Conservation (phyloP, 2,797 vertebrate genomes). For the Tenualosa ilisha region DNA sequence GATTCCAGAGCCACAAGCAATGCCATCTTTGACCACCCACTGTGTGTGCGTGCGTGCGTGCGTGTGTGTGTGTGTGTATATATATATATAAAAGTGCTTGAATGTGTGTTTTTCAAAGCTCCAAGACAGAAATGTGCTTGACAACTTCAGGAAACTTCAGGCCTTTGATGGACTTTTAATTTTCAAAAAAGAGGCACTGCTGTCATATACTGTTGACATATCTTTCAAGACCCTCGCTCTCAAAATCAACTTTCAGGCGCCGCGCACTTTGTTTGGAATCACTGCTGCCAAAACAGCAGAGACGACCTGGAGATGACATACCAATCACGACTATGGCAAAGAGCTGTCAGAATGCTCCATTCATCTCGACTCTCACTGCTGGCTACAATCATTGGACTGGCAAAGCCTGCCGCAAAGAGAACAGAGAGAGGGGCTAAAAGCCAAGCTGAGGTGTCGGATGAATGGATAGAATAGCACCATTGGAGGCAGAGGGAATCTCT, state of each 20-base stretch:
- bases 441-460: slow-evolving; percentile 11
- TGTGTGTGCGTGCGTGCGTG: slow-evolving; percentile 25
- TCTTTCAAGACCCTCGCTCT: not conserved
- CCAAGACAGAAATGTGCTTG: slow-evolving; percentile 36
- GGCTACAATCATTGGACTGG: slow-evolving; percentile 13
- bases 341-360: slow-evolving; percentile 8
- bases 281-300: slow-evolving; percentile 11
- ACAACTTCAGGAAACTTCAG: not conserved
- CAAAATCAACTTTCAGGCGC: not conserved
- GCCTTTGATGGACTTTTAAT: not conserved
- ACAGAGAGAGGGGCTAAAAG: not conserved
- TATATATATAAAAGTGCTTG: not conserved
- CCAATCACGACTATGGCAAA: not conserved
- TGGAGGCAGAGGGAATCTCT: not conserved
- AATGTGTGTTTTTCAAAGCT: slow-evolving; percentile 31
- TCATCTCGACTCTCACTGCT: not conserved
- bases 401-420: not conserved
- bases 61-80: not conserved
- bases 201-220: not conserved
- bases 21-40: slow-evolving; percentile 20
- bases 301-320: slow-evolving; percentile 12
- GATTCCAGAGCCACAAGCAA: slow-evolving; percentile 36
- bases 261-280: not conserved
- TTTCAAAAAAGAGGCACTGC: not conserved
- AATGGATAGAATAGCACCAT: slow-evolving; percentile 8